Percentiles rank a stretch among this genome's conserved stretches.
phyloP scores from a whole-genome alignment of 2,888 invertebrate genomes.

The Eupithecia vulgata region DNA sequence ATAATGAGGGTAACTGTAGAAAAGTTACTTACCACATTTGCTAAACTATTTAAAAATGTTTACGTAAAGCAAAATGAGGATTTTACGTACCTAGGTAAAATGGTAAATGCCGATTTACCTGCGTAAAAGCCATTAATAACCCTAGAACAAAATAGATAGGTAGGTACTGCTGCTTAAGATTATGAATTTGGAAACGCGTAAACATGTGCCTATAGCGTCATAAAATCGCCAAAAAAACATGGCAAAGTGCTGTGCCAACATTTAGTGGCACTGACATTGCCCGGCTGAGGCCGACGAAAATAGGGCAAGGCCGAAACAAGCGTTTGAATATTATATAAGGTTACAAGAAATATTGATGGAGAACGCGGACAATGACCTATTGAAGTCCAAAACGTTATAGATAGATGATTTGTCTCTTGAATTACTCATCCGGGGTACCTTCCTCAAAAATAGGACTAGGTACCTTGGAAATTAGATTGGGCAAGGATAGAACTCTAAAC shows the following conservation, averaged over 20 bases:
- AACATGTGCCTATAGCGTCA: constrained; percentile 25
- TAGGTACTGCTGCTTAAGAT: constrained; percentile 10
- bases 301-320: constrained; percentile 59
- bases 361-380: constrained; percentile 44
- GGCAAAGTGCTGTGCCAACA: constrained; percentile 46
- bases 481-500: background rate
- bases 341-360: constrained; percentile 43
- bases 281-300: constrained; percentile 57
- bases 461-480: background rate
- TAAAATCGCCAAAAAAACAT: constrained; percentile 32
- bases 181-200: constrained; percentile 20
- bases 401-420: constrained; percentile 11
- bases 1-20: background rate
- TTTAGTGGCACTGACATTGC: constrained; percentile 65
- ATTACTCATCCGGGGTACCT: background rate
- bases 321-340: constrained; percentile 51
- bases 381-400: constrained; percentile 32
- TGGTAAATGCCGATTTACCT: constrained; percentile 7
- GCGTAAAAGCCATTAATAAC: constrained; percentile 17
- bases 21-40: background rate
- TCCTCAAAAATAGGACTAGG: background rate
- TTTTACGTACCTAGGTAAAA: too few relatives aligned
- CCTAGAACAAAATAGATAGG: constrained; percentile 9
- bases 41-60: too few relatives aligned
- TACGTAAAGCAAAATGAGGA: too few relatives aligned